Evolutionary conservation across 2,888 invertebrate species (phyloP), one percentile per base, ranked within the genome.

Genomic region (Thereva nobilitata): DNA sequence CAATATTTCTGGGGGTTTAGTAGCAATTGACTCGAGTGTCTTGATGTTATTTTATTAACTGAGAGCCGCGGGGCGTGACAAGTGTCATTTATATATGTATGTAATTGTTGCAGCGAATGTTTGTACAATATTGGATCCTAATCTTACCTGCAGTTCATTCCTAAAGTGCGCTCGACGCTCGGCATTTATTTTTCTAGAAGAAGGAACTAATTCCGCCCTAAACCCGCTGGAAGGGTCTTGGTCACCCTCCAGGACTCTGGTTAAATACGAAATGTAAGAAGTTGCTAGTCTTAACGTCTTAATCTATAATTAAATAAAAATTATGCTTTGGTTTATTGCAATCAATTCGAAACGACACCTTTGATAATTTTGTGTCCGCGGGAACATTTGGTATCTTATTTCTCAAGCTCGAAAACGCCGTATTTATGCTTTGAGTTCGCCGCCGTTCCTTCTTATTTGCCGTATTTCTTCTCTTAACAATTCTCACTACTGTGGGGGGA

Each of bases 361-460:
- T 97, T 9, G 95, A 95, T 38, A 97, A 82, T 81, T 97, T 97
- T 0, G 97, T 97, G 77, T 97, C 97, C 0, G 93, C 89, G 0
- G 97, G 97, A 1, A 97, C 96, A 76, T 97, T 96, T 0, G 97
- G 97, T 74, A 97, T 97, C 79, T 95, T 93, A 71, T 95, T 95
- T 9, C 97, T 82, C 0, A 97, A 83, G 75, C 94, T 93, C 0
- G 94, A 90, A 78, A 97, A 97, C 0, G 97, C 97, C 59, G 92
- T 94, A 81, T 97, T 97, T 71, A 97, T 97, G 73, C 93, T 94
- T 78, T 93, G 92, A 0, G 97, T 97, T 61, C 97, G 84, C 71
- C 95, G 82, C 7, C 97, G 80, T 78, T 97, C 97, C 78, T 97
- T 97, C 82, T 95, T 95, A 80, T 97, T 97, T 12, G 96, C 96